These are phyloP conservation scores for cattle (Bos taurus) DNA, from an alignment of 2,113 vertebrate species.

Conservation along the genomic window DNA sequence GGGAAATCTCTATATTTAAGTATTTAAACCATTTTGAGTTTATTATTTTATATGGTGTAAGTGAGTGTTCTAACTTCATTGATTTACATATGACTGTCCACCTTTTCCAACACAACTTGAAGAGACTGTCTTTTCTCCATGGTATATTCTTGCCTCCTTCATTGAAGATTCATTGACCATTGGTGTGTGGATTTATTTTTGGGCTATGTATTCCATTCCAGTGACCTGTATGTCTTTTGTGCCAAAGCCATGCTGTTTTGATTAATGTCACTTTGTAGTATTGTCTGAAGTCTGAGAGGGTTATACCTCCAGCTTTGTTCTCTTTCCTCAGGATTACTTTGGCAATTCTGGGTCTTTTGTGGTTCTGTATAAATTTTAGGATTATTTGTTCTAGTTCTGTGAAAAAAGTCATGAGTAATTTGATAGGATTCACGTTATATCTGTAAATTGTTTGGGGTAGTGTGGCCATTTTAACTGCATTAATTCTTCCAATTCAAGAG, in stretches of 20 bases:
- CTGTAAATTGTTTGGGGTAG: neutral
- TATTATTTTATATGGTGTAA: neutral
- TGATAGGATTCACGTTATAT: neutral
- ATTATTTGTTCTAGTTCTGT: neutral
- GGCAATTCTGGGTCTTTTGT: neutral
- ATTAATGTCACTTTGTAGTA: neutral
- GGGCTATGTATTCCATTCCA: neutral
- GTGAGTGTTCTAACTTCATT: neutral
- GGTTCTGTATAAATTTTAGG: neutral
- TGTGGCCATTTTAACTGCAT: neutral
- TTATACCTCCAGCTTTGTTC: neutral
- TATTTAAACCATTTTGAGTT: neutral
- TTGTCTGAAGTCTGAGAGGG: neutral
- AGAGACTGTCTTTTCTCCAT: neutral
- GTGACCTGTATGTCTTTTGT: neutral
- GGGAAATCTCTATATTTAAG: neutral
- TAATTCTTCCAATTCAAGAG: neutral
- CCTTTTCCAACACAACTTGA: neutral
- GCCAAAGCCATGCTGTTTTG: neutral
- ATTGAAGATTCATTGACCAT: neutral
- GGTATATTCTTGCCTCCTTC: neutral
- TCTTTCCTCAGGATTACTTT: neutral
- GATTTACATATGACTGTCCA: neutral
- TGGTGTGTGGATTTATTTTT: neutral
- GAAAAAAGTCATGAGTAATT: neutral